Evolutionary conservation across 2,797 vertebrate species (phyloP).

Genomic region (Phoebastria nigripes): DNA sequence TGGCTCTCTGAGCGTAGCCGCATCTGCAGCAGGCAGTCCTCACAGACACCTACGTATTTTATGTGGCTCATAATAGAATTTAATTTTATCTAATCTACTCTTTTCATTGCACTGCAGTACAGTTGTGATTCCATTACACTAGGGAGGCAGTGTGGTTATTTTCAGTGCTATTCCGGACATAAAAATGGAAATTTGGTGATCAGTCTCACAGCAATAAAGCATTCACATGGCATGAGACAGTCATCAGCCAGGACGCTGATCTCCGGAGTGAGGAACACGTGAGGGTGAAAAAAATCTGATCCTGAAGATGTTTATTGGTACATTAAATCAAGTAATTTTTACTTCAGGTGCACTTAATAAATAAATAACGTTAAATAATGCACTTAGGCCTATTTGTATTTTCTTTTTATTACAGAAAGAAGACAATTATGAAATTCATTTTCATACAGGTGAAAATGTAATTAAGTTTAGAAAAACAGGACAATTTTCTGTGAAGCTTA

Average conservation of each 20-base stretch:
- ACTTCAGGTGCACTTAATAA: not conserved
- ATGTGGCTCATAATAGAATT: too few relatives aligned
- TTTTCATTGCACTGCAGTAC: not conserved
- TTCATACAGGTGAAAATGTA: not conserved
- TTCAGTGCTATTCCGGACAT: not conserved
- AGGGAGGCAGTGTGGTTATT: too few relatives aligned
- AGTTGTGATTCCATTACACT: accelerated
- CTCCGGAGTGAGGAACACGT: not conserved
- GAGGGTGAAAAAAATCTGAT: not conserved
- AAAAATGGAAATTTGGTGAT: not conserved
- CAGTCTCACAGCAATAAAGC: not conserved
- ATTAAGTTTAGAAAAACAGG: not conserved
- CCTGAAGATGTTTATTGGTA: not conserved
- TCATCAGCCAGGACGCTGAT: not conserved
- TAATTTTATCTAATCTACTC: too few relatives aligned
- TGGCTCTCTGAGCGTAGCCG: too few relatives aligned
- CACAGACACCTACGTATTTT: too few relatives aligned
- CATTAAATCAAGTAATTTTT: not conserved
- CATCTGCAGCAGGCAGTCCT: too few relatives aligned
- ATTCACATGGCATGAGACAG: accelerated
- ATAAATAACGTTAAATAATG: not conserved
- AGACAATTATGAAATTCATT: not conserved
- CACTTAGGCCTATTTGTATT: not conserved
- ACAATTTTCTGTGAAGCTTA: not conserved
- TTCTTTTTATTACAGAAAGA: slow-evolving; percentile 29